Evolutionary conservation across 2,113 vertebrate species (phyloP).

Genomic region (Thunnus thynnus): DNA sequence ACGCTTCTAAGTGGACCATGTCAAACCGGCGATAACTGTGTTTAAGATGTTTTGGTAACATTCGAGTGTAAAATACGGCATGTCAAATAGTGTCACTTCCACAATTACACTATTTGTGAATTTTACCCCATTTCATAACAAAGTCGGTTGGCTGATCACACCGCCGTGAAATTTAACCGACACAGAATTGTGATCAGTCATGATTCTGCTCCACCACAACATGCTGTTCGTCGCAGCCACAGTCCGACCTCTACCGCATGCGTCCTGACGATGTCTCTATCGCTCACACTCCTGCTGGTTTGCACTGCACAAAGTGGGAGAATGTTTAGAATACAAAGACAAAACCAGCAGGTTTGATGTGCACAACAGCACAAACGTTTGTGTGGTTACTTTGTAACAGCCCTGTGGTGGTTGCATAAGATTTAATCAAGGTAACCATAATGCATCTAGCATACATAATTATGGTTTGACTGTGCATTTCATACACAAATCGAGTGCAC

Average conservation of each 20-base stretch:
- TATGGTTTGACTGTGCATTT: neutral
- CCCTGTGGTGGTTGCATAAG: neutral
- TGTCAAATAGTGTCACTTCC: too few relatives aligned
- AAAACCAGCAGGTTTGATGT: neutral
- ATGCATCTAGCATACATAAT: neutral
- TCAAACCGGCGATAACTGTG: neutral
- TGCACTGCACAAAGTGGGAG: neutral
- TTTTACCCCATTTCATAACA: too few relatives aligned
- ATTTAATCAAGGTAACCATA: slow-evolving; percentile 1
- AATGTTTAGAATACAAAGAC: neutral
- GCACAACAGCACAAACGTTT: neutral
- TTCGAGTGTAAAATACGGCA: too few relatives aligned
- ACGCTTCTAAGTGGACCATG: neutral
- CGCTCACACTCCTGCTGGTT: neutral
- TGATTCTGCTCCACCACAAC: too few relatives aligned
- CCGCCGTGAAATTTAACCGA: too few relatives aligned
- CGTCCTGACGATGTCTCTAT: too few relatives aligned
- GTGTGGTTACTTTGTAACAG: neutral
- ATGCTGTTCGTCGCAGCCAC: too few relatives aligned
- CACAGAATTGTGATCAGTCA: too few relatives aligned
- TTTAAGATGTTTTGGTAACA: neutral
- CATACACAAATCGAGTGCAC: neutral
- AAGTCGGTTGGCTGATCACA: too few relatives aligned
- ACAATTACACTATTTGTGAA: too few relatives aligned
- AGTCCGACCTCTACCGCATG: too few relatives aligned